These are phyloP conservation scores for Cryptosula pallasiana DNA, from an alignment of 2,888 invertebrate genomes.

Conservation along the genomic window DNA sequence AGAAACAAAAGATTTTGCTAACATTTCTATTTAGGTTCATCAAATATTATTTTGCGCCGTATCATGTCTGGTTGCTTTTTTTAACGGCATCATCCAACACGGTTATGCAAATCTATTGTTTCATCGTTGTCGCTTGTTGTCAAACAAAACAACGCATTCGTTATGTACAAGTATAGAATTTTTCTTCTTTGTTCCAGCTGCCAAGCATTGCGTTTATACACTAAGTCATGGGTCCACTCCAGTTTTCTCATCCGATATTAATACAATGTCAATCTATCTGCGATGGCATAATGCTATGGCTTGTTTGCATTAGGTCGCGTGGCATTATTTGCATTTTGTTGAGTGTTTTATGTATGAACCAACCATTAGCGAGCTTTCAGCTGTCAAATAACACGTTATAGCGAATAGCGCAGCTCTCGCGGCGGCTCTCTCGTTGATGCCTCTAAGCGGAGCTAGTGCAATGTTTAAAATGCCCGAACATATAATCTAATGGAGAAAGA, in stretches of 20 bases:
- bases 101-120: not conserved
- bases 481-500: constrained; percentile 6
- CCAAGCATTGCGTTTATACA: not conserved
- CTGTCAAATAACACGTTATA: not conserved
- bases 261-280: constrained; percentile 20
- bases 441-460: not conserved
- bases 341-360: constrained; percentile 16
- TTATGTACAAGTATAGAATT: not conserved
- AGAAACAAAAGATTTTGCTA: not conserved
- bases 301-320: constrained; percentile 24
- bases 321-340: constrained; percentile 22
- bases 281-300: constrained; percentile 11
- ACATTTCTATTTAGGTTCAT: not conserved
- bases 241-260: constrained; percentile 13
- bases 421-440: not conserved
- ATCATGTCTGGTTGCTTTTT: not conserved
- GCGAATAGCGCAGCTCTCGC: not conserved
- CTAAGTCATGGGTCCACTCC: not conserved
- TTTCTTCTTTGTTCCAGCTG: constrained; percentile 18
- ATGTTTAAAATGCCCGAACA: not conserved
- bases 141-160: constrained; percentile 1
- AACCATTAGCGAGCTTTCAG: constrained; percentile 21
- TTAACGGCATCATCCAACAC: not conserved
- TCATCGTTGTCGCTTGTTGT: constrained; percentile 8
- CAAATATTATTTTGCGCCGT: constrained; percentile 21